Base-by-base conservation (phyloP, 2,113 vertebrate genomes). In the Calidris pugnax region DNA sequence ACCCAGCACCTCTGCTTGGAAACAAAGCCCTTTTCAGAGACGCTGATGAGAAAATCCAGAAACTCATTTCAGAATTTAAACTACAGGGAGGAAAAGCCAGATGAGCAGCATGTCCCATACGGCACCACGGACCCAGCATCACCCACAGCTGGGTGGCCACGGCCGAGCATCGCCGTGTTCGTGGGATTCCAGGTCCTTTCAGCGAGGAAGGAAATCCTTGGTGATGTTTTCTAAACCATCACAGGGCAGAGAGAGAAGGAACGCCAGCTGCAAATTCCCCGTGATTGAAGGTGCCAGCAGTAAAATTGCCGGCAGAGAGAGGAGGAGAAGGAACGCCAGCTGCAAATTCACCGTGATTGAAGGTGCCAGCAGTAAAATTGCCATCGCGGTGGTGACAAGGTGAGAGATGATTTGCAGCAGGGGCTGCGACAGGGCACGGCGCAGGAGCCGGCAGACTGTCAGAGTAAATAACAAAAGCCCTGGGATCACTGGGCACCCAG, bases 341-440 rank as follows among this genome's bases (percentile, higher is more conserved):
- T 23, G 78, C 80, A 51, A 45, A 50, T 7, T 23, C 41, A 0
- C n/a, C 2, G 9, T 80, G 97, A 94, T 43, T 9, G 97, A 85
- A 90, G 96, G 93, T 90, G 91, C 97, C 97, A 90, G 97, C 96
- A 95, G 90, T 94, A 90, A 97, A 93, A 96, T 87, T 76, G 75
- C 94, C 92, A 30, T 4, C 78, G 59, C 63, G 0, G 95, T 9
- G 18, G 82, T 89, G 97, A 97, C 94, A 84, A 91, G 92, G 96
- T 80, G 90, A 96, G 93, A 82, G 94, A 78, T 39, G 64, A 82
- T 85, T 28, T 19, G 91, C 69, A 66, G 93, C 23, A 8, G 30
- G 12, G 89, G 90, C 91, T 82, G 66, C 4, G 89, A 89, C 97
- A 89, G 97, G 74, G 84, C 45, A 30, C 8, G 24, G 28, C 28